Conservation (phyloP, 2,797 vertebrate genomes). For the Discoglossus pictus region DNA sequence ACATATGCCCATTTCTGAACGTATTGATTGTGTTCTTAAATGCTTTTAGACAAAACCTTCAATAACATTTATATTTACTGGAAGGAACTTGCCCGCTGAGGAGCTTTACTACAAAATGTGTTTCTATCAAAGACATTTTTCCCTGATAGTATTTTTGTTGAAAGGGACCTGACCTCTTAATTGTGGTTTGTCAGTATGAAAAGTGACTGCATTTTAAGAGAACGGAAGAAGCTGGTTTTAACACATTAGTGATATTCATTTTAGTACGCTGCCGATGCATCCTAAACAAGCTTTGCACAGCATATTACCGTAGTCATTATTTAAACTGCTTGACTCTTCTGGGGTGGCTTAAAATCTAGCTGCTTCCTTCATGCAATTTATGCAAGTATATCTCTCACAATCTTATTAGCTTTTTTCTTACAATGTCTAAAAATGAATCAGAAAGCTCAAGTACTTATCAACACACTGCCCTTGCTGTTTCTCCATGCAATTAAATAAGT, state of each 20-base stretch:
- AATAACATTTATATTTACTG: too few species aligned
- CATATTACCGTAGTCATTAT: neutral
- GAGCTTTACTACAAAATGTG: too few species aligned
- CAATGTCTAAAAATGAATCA: constrained; percentile 15
- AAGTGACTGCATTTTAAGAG: neutral
- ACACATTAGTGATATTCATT: neutral
- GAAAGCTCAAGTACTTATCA: constrained; percentile 3
- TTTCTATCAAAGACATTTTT: neutral
- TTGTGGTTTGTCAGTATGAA: constrained; percentile 2
- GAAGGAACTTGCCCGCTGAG: too few species aligned
- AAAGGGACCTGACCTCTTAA: neutral
- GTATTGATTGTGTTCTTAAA: too few species aligned
- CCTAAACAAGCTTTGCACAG: neutral
- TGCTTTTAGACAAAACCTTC: too few species aligned
- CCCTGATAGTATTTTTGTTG: neutral
- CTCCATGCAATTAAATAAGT: constrained; percentile 20
- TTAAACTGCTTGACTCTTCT: constrained; percentile 1
- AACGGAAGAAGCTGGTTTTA: neutral
- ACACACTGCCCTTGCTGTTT: constrained; percentile 19
- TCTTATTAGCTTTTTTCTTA: constrained; percentile 13
- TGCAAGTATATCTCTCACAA: constrained; percentile 9
- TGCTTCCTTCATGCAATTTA: constrained; percentile 7
- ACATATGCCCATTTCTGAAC: too few species aligned
- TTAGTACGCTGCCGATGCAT: constrained; percentile 1
- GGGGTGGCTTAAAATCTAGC: neutral